Evolutionary conservation across 2,113 vertebrate species (phyloP), one percentile per base, ranked within the genome.

Genomic region (Pseudois nayaur): DNA sequence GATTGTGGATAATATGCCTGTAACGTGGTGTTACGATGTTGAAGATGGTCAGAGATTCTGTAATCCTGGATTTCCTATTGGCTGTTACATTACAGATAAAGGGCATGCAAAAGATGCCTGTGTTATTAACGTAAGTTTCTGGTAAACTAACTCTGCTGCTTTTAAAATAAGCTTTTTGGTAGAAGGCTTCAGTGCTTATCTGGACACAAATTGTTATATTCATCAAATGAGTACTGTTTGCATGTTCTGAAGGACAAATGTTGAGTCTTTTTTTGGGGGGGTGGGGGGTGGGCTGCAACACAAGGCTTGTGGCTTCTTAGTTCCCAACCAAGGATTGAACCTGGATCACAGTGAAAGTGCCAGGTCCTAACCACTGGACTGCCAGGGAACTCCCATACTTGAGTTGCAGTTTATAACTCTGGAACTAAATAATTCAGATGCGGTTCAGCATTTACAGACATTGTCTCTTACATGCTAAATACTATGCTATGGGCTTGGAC

Each of bases 1-100:
- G 99, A 99, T 99, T 97, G 99, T 99, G 97, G 99, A 99, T 98
- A 99, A 99, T 97, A 99, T 99, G 99, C 99, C 99, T 27, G 99
- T 99, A 81, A 99, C 99, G 0, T 99, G 99, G 99, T 99, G 99
- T 98, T 99, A 99, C 0, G 99, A 99, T 23, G 99, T 99, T 50
- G 99, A 99, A 98, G 99, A 99, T 54, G 97, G 98, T 54, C 99
- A 99, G 98, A 99, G 99, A 95, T 99, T 99, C 98, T 99, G 99
- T 98, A 99, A 99, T 98, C 99, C 99, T 78, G 99, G 99, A 59
- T 99, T 99, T 98, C 99, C 99, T 62, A 99, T 99, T 98, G 99
- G 99, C 97, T 99, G 99, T 96, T 99, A 99, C 0, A 99, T 99
- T 91, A 99, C 99, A 91, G 64, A 98, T 93, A 99, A 99, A 86